Percentiles rank a stretch among this genome's conserved stretches.
These are phyloP conservation scores for Patella caerulea DNA, from an alignment of 2,888 invertebrate genomes.

Conservation along the genomic window DNA sequence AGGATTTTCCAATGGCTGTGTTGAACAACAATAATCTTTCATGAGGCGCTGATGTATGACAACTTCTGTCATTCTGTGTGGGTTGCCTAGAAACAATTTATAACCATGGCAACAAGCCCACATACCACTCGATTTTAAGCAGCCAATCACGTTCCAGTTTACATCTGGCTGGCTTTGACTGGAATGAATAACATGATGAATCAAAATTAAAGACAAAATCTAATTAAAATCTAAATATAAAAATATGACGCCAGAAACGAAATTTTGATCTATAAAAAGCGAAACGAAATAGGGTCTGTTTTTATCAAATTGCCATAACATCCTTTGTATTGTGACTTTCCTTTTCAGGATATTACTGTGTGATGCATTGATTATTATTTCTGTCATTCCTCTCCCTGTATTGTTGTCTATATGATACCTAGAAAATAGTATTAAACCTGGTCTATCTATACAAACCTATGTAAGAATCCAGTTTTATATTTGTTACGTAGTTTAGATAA, in stretches of 20 bases:
- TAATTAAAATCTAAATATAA: too few relatives aligned
- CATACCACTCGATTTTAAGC: slow-evolving; percentile 52
- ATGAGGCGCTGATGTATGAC: slow-evolving; percentile 54
- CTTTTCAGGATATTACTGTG: too few relatives aligned
- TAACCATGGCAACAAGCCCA: slow-evolving; percentile 60
- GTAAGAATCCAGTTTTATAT: slow-evolving; percentile 12
- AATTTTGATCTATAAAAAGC: too few relatives aligned
- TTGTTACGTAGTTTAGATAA: slow-evolving; percentile 4
- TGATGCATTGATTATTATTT: too few relatives aligned
- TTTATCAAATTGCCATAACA: too few relatives aligned
- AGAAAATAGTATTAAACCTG: too few relatives aligned
- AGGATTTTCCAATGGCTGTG: slow-evolving; percentile 45
- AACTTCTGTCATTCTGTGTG: slow-evolving; percentile 60
- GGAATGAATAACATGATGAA: neutral
- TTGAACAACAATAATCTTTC: slow-evolving; percentile 50
- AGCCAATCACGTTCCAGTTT: slow-evolving; percentile 31
- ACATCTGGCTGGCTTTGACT: slow-evolving; percentile 19
- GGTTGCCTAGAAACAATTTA: slow-evolving; percentile 52
- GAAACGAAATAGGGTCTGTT: too few relatives aligned
- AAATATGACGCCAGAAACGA: too few relatives aligned
- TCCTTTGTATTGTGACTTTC: too few relatives aligned
- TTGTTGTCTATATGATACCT: too few relatives aligned
- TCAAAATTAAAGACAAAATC: too few relatives aligned
- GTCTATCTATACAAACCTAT: neutral
- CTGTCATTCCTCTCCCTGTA: too few relatives aligned